A percentile compares a stretch with the other conserved stretches of the same genome.
Evolutionary conservation across 2,888 invertebrate species (phyloP).

Genomic region (Eupithecia subfuscata): DNA sequence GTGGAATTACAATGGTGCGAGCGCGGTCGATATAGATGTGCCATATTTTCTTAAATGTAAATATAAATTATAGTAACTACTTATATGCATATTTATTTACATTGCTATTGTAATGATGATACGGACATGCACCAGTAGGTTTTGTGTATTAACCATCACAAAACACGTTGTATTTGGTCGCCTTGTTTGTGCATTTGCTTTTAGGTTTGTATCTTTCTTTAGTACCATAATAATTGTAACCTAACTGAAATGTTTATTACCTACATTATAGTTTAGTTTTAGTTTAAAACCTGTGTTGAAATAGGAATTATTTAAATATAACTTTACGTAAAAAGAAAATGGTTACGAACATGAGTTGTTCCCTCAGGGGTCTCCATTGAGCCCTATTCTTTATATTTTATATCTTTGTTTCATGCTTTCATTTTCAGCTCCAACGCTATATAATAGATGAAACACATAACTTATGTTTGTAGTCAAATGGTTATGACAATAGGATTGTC

Average conservation of each 20-base stretch:
- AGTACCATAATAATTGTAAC: constrained; percentile 55
- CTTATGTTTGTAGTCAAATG: constrained; percentile 43
- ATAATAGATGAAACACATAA: constrained; percentile 34
- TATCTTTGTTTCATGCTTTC: constrained; percentile 30
- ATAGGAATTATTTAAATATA: constrained; percentile 51
- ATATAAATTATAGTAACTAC: constrained; percentile 79
- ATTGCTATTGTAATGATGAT: constrained; percentile 62
- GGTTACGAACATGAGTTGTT: constrained; percentile 41
- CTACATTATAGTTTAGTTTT: constrained; percentile 53
- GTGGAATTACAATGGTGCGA: constrained; percentile 53
- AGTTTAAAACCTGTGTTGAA: constrained; percentile 44
- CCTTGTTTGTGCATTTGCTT: constrained; percentile 81
- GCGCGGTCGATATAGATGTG: constrained; percentile 81
- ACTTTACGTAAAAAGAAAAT: constrained; percentile 41
- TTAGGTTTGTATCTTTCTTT: constrained; percentile 67
- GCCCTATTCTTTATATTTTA: constrained; percentile 25
- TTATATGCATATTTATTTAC: constrained; percentile 81
- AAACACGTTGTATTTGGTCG: constrained; percentile 67
- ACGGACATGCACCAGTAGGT: constrained; percentile 59
- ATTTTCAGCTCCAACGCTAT: constrained; percentile 34
- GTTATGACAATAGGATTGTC: constrained; percentile 47
- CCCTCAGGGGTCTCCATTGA: constrained; percentile 28
- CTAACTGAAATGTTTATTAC: constrained; percentile 52
- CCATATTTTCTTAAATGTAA: constrained; percentile 83
- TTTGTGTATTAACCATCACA: constrained; percentile 70